phyloP scores from a whole-genome alignment of 2,888 invertebrate genomes.

The Cremastobaeus sp. region DNA sequence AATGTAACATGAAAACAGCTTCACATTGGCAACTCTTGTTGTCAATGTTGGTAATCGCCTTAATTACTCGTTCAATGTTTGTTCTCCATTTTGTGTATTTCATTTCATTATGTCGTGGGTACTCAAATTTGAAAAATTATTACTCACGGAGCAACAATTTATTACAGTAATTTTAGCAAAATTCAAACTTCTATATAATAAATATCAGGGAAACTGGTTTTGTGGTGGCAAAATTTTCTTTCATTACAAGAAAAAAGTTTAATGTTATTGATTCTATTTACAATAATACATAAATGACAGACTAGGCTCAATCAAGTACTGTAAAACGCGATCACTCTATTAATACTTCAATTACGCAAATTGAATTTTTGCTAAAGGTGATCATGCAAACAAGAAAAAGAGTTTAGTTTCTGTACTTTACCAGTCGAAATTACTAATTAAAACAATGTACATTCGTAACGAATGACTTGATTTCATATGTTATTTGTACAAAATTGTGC shows the following conservation, averaged over 20 bases:
- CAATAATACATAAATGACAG: conserved; percentile 58
- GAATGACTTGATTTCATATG: too few relatives aligned
- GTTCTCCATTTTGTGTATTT: background rate
- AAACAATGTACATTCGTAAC: conserved; percentile 2
- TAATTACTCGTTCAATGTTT: conserved; percentile 1
- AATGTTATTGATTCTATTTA: conserved; percentile 50
- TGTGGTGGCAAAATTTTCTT: conserved; percentile 10
- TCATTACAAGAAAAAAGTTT: conserved; percentile 12
- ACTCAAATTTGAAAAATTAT: conserved; percentile 23
- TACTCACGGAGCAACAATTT: conserved; percentile 45
- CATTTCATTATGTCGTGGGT: background rate
- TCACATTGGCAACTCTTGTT: conserved; percentile 24
- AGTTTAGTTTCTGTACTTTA: too few relatives aligned
- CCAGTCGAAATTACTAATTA: background rate
- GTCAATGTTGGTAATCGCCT: background rate
- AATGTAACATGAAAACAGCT: conserved; percentile 53
- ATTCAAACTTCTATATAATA: conserved; percentile 41
- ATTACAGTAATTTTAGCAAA: conserved; percentile 19
- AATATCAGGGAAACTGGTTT: conserved; percentile 34
- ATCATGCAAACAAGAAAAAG: too few relatives aligned
- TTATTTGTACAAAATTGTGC: conserved; percentile 26
- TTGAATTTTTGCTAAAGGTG: too few relatives aligned
- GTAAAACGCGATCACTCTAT: conserved; percentile 40
- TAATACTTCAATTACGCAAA: too few relatives aligned
- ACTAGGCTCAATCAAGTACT: conserved; percentile 59